Base-by-base conservation (phyloP, 1,140 invertebrate species). In the Macrotrachela quadricornifera region DNA sequence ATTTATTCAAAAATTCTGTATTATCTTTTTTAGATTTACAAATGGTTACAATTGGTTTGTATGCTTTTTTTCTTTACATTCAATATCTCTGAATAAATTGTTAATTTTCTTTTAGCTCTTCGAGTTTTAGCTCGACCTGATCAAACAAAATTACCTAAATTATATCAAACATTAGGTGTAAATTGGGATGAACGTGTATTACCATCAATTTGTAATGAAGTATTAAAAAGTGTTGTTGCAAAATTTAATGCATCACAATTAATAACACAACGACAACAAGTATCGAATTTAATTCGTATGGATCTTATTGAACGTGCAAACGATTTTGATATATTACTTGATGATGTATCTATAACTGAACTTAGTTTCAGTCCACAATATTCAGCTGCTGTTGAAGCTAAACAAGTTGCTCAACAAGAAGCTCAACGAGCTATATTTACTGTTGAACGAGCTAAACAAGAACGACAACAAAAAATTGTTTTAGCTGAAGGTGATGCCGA, bases 201-300 rank as follows among this genome's bases (percentile, higher is more conserved):
- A 57, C 92, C 92, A 39, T 96, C 90, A 9, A 96, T 97, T 71
- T 91, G 86, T 68, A 97, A 97, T 74, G 92, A 99, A 75, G 92
- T 96, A 59, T 30, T 99, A 14, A 99, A 99, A 71, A 88, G 87
- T 54, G 92, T 99, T 18, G 92, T 99, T 17, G 94, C 94, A 8
- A 97, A 99, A 71, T 99, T 99, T 65, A 99, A 99, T 75, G 94
- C 94, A 10, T 94, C 90, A 1, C 94, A 99, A 67, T 71, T 99
- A 18, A 99, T 99, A 56, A 99, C 94, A 46, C 88, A 95, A 69
- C 79, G 94, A 70, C 86, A 92, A 62, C 87, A 94, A 74, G 85
- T 90, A 14, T 68, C 90, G 4, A 72, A 91, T 59, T 72, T 97
- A 60, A 87, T 99, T 39, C 76, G 92, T 58, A 78, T 85, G 67